Base-by-base conservation (phyloP, 2,113 vertebrate species). In the Eleginops maclovinus region DNA sequence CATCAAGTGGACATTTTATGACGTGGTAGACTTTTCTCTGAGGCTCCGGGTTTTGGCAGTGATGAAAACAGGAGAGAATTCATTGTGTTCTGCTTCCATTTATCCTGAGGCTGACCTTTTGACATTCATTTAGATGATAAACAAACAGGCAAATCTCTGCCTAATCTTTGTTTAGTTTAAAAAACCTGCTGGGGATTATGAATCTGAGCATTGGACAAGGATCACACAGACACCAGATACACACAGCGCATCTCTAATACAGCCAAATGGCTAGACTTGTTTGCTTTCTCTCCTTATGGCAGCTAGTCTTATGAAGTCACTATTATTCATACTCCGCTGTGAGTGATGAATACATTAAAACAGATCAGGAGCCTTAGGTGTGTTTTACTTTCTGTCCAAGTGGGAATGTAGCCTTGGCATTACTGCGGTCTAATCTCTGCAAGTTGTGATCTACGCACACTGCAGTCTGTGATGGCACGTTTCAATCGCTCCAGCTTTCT, bases 161-260 rank as follows among this genome's bases (percentile, higher is more conserved):
- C 53, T 89, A 82, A 89, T 76, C 84, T 85, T 80, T 84, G 79
- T 86, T 85, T 64, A 36, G 78, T 82, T 75, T 66, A 64, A 51
- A 85, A 87, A 77, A 80, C 84, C 85, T 64, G 63, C 59, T 62
- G 58, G 59, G 85, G 71, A 83, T 88, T 77, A 69, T 44, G 16
- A 64, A 69, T 68, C 50, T 49, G 79, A 80, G 75, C 36, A 46
- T 63, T 87, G 88, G 90, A 89, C 87, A 74, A 79, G 54, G 78
- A 86, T 80, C 64, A 80, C 72, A 83, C 46, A 75, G 50, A 75
- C 78, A 58, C 11, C 71, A 79, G 69, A 83, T n/a, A 71, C 62
- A 61, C 73, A 77, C 72, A 47, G 62, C 3, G 55, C 17, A 49
- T 40, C 44, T 17, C 68, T 69, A 71, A 85, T 74, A 56, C 72